Conservation (phyloP, 2,888 invertebrate genomes). For the Saturnia pavonia region DNA sequence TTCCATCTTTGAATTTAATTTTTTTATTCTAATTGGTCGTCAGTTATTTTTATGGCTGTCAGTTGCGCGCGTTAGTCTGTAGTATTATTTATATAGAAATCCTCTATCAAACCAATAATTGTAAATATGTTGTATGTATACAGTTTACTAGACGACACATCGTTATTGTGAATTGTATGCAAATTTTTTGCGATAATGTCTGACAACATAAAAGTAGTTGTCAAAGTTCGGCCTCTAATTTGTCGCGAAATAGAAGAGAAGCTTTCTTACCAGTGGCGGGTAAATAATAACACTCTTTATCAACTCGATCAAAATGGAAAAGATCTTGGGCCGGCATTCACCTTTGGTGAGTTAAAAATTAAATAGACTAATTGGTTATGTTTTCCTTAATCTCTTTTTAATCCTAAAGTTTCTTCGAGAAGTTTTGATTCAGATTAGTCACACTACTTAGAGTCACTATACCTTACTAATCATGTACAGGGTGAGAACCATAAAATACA, state of each 20-base stretch:
- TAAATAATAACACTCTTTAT: slow-evolving; percentile 82
- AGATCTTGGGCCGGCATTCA: slow-evolving; percentile 53
- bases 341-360: slow-evolving; percentile 64
- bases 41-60: slow-evolving; percentile 54
- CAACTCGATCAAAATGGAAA: slow-evolving; percentile 79
- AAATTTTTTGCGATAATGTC: slow-evolving; percentile 66
- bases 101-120: neutral
- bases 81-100: slow-evolving; percentile 17
- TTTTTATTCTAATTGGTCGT: slow-evolving; percentile 55
- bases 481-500: neutral
- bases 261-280: slow-evolving; percentile 82
- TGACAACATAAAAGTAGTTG: slow-evolving; percentile 88
- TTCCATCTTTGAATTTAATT: slow-evolving; percentile 27
- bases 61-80: slow-evolving; percentile 27
- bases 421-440: neutral
- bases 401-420: neutral
- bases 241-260: slow-evolving; percentile 83
- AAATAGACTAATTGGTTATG: neutral
- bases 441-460: neutral
- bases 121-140: slow-evolving; percentile 18
- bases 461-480: neutral
- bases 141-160: slow-evolving; percentile 28
- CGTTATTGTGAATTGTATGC: slow-evolving; percentile 29
- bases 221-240: slow-evolving; percentile 87
- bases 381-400: neutral